Base-by-base conservation (phyloP, 2,888 invertebrate genomes). In the Metalampra italica region DNA sequence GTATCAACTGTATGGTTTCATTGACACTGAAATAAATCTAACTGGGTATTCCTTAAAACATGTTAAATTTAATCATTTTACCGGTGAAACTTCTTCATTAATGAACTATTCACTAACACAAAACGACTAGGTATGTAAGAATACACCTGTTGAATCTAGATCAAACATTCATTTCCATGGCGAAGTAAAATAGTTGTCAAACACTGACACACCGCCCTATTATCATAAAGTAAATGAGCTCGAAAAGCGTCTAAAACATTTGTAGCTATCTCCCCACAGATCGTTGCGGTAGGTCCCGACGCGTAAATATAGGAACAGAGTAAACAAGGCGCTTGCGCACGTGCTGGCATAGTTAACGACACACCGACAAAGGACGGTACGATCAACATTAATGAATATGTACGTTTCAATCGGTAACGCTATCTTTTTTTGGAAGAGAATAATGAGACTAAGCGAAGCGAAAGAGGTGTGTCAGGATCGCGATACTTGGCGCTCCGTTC, bases 261-360 rank as follows among this genome's bases (percentile, higher is more conserved):
- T 39, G 54, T 50, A 54, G 44, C 49, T 49, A 45, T 22, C 22
- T 22, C 46, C 46, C 46, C 12, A 41, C 48, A 43, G 46, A 51
- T 43, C 55, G 60, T 72, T 79, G 82, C 76, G 81, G 82, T 82
- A 78, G 78, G 82, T 82, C 76, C 55, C 50, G 51, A 56, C n/a
- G 57, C 62, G 70, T 68, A 68, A 71, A 71, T 64, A 71, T 46
- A 56, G 62, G 36, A 36, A 59, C 66, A 62, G 63, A 66, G 55
- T 62, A 55, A 54, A 71, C 72, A 77, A 52, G 58, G 58, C 61
- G 68, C 77, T 78, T 75, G 78, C 61, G 68, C 77, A 78, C 75
- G 78, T 74, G 78, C 71, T 66, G 56, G 54, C 52, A 53, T 64
- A 54, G 58, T 68, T 66, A 62, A 68, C 59, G 54, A 60, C 56